Base-by-base conservation (phyloP, 2,113 vertebrate genomes). In the Trachemys scripta region DNA sequence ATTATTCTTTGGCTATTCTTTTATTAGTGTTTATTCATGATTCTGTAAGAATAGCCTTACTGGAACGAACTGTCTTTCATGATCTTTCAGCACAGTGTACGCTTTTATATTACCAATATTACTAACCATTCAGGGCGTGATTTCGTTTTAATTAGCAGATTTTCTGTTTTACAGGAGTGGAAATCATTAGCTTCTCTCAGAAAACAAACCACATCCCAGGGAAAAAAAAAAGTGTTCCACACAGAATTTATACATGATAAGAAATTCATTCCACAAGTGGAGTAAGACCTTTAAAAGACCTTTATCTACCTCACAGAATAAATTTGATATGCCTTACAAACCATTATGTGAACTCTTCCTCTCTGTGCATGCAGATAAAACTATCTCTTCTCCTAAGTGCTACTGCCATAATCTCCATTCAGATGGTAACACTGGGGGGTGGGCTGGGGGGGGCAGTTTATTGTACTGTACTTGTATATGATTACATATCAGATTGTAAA, bases 241-340 rank as follows among this genome's bases (percentile, higher is more conserved):
- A 96, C 88, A 97, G 95, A 97, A 98, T 98, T 98, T 97, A 98
- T 93, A 98, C 97, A 94, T 13, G 87, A 97, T 98, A 98, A 98
- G 97, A 98, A 98, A 98, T 98, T 98, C 98, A 98, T 98, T 98
- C 98, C 98, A 98, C 98, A 98, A 98, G 98, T 98, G 97, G 97
- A 98, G 93, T 96, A 97, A 98, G 98, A 98, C 98, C 98, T 98
- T 98, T 98, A 97, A 98, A 98, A 98, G 98, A 98, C 98, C 98
- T 98, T 98, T 98, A 98, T 97, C 97, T 98, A 95, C 95, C 94
- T 96, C 96, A 96, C 92, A 97, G 97, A 98, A 98, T 98, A 97
- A 98, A 98, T 98, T 97, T 98, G 97, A 97, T 98, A 97, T 97
- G 98, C 96, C 93, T 98, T 98, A 95, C 92, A 97, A 97, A 98